Conservation (phyloP, 1,140 invertebrate genomes). For the Nymphalis io region DNA sequence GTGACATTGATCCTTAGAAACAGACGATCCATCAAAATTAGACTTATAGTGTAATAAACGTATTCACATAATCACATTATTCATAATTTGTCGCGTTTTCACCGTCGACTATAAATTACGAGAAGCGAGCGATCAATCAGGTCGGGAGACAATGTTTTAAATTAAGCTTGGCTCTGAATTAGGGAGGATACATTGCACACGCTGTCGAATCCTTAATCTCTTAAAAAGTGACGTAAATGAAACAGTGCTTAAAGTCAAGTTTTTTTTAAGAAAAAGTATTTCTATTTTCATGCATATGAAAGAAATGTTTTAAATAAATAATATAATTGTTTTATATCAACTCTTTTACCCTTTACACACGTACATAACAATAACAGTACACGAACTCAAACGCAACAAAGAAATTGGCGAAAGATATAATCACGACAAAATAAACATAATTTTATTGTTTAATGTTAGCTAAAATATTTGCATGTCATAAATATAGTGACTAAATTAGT, state of each 20-base stretch:
- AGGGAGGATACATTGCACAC: constrained; percentile 12
- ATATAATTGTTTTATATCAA: too few species aligned
- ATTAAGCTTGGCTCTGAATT: constrained; percentile 44
- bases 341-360: too few species aligned
- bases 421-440: too few species aligned
- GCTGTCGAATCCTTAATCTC: constrained; percentile 24
- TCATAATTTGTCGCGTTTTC: constrained; percentile 58
- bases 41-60: constrained; percentile 30
- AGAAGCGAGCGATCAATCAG: constrained; percentile 57
- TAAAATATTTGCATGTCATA: too few species aligned
- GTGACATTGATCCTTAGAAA: neutral
- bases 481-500: too few species aligned
- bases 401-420: too few species aligned
- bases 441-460: too few species aligned
- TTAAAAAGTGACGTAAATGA: constrained; percentile 8
- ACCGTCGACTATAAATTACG: constrained; percentile 53
- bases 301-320: too few species aligned
- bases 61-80: constrained; percentile 46
- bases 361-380: too few species aligned
- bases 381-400: too few species aligned
- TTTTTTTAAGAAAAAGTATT: too few species aligned
- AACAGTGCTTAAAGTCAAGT: neutral
- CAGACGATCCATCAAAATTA: constrained; percentile 41
- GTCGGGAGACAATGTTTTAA: constrained; percentile 47
- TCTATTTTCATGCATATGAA: too few species aligned